Base-by-base conservation (phyloP, 2,797 vertebrate species). In the Octomys mimax region DNA sequence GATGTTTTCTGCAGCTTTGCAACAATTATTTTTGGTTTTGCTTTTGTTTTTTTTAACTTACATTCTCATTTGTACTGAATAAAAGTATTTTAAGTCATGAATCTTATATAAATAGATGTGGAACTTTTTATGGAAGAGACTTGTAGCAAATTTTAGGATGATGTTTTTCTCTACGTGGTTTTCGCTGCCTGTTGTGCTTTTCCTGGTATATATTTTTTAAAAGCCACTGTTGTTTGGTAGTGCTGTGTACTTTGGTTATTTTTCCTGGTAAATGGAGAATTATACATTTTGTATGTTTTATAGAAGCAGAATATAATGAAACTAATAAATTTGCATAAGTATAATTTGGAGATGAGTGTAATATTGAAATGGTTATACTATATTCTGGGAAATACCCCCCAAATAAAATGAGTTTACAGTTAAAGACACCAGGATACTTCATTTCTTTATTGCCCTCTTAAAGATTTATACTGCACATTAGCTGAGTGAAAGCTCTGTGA, bases 71-170 rank as follows among this genome's bases (percentile, higher is more conserved):
- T 98, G 36, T 83, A 89, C 91, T 96, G 88, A 95, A 96, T 95
- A 92, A 49, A 92, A 94, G 49, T 42, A 75, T 97, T 97, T 92
- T 94, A n/a, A 96, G 39, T 96, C 42, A 89, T 64, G 93, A 89
- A 42, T 98, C 78, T 96, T 92, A 49, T 54, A 97, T 90, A 91
- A 94, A 95, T 92, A 75, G 46, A 66, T 95, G 78, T 33, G 46
- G 64, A 85, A 66, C 71, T 93, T 61, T 95, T 94, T 49, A 70
- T 94, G 97, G 46, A 73, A 70, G 81, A 31, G 52, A 92, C 97
- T 92, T 95, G 1, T 96, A 78, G 46, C 68, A 98, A 87, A 81
- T 64, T 96, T 97, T 86, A 88, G 96, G 93, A 93, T 92, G 92
- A 87, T 52, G 92, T 46, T 86, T 79, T 79, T 97, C 14, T 97